These are phyloP conservation scores for Silvanus unidentatus DNA, from an alignment of 2,888 invertebrate species.

Conservation along the genomic window DNA sequence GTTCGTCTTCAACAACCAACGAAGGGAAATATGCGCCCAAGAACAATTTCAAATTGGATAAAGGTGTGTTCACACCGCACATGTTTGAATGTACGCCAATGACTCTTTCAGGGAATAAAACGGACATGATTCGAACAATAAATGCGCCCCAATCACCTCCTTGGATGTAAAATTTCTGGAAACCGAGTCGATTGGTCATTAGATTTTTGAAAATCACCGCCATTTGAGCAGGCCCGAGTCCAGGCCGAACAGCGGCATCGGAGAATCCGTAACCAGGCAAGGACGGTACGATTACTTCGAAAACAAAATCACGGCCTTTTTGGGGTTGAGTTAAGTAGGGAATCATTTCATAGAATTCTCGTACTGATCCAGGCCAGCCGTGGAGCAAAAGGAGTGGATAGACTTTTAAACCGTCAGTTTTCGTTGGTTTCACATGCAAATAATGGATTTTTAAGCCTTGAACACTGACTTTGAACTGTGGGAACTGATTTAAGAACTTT, in stretches of 20 bases:
- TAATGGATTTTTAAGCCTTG: slow-evolving; percentile 68
- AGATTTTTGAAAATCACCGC: slow-evolving; percentile 59
- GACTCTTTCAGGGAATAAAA: slow-evolving; percentile 56
- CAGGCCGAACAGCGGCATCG: slow-evolving; percentile 52
- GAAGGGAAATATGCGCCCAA: slow-evolving; percentile 55
- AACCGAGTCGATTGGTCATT: slow-evolving; percentile 61
- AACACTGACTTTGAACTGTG: slow-evolving; percentile 65
- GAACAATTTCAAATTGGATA: slow-evolving; percentile 17
- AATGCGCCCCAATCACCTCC: slow-evolving; percentile 79
- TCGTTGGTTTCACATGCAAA: slow-evolving; percentile 52
- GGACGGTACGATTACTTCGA: slow-evolving; percentile 7
- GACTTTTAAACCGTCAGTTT: slow-evolving; percentile 33
- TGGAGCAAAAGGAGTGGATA: slow-evolving; percentile 66
- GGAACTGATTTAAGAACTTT: slow-evolving; percentile 55
- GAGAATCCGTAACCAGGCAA: slow-evolving; percentile 7
- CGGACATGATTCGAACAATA: slow-evolving; percentile 57
- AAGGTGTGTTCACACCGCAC: slow-evolving; percentile 23
- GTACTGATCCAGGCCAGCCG: slow-evolving; percentile 82
- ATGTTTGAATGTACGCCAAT: slow-evolving; percentile 55
- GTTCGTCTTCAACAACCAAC: slow-evolving; percentile 52
- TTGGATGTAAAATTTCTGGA: slow-evolving; percentile 62
- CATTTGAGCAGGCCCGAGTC: slow-evolving; percentile 54
- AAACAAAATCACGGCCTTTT: slow-evolving; percentile 15
- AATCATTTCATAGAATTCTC: slow-evolving; percentile 68
- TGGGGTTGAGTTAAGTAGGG: slow-evolving; percentile 47